phyloP scores from a whole-genome alignment of 2,888 invertebrate species.

The Drosophila greeni region DNA sequence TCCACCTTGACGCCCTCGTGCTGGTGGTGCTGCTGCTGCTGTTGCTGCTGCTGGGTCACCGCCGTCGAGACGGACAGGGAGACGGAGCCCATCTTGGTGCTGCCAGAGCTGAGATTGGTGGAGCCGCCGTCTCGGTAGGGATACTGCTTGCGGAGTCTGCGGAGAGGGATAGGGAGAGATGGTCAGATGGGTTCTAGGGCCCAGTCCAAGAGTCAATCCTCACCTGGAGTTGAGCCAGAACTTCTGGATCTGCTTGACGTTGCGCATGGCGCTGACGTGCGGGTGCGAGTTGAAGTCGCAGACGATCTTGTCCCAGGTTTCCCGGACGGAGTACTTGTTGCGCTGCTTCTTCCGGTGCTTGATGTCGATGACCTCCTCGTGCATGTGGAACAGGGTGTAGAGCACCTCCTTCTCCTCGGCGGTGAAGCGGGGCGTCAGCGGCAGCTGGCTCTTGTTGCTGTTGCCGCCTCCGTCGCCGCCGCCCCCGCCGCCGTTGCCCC shows the following conservation, averaged over 20 bases:
- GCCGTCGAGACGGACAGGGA: constrained; percentile 15
- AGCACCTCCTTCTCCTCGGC: constrained; percentile 77
- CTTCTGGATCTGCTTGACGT: constrained; percentile 78
- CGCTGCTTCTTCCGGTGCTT: constrained; percentile 77
- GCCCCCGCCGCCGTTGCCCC: constrained; percentile 14
- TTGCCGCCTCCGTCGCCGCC: constrained; percentile 31
- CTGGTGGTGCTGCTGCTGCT: constrained; percentile 50
- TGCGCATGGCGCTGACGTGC: constrained; percentile 73
- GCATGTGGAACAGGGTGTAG: constrained; percentile 74
- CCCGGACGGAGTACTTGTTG: constrained; percentile 76
- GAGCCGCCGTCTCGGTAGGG: constrained; percentile 62
- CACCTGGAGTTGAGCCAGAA: constrained; percentile 79
- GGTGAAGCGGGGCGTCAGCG: constrained; percentile 77
- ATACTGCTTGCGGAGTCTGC: constrained; percentile 77
- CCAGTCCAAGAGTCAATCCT: background rate
- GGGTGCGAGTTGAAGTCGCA: constrained; percentile 76
- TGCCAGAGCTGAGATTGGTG: constrained; percentile 29
- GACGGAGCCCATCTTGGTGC: constrained; percentile 30
- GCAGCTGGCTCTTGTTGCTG: constrained; percentile 53
- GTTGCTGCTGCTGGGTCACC: constrained; percentile 39
- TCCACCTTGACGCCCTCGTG: constrained; percentile 73
- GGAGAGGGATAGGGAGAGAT: constrained; percentile 4
- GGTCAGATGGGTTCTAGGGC: background rate
- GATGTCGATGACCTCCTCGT: constrained; percentile 79
- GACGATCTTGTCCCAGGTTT: constrained; percentile 78